Evolutionary conservation across 1,140 invertebrate genomes (phyloP).

Genomic region (Galleria mellonella): DNA sequence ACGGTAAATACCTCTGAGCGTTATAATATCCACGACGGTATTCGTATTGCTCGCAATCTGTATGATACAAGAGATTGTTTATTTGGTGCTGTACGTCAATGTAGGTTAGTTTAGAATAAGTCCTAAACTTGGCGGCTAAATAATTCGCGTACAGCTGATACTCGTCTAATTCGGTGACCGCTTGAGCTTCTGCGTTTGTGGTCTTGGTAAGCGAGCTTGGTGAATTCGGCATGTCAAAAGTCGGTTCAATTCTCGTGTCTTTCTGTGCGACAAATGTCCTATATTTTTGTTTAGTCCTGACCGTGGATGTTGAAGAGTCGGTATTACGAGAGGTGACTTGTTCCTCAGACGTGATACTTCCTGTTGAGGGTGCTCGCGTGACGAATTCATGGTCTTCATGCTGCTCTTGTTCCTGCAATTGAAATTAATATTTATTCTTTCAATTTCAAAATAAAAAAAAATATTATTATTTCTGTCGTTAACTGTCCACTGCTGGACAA

Average conservation of each 20-base stretch:
- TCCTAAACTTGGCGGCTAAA: neutral
- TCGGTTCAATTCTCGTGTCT: neutral
- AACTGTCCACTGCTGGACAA: no score
- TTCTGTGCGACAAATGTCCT: neutral
- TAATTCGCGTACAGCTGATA: slow-evolving; percentile 1
- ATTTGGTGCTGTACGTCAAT: neutral
- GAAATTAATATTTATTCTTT: no score
- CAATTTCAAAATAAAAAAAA: no score
- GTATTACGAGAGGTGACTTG: no score
- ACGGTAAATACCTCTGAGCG: no score
- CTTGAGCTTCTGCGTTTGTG: neutral
- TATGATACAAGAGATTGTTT: neutral
- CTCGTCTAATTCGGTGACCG: neutral
- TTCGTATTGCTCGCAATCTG: neutral
- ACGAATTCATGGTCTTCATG: no score
- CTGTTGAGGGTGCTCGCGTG: no score
- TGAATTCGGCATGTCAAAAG: neutral
- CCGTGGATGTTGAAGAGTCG: no score
- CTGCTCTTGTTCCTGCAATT: no score
- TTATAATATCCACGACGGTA: neutral
- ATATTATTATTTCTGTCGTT: no score
- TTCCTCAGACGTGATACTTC: no score
- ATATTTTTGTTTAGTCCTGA: neutral
- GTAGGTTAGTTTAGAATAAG: neutral
- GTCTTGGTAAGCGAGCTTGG: neutral